Evolutionary conservation across 2,797 vertebrate genomes (phyloP), one percentile per base, ranked within the genome.

Genomic region (Acipenser ruthenus): DNA sequence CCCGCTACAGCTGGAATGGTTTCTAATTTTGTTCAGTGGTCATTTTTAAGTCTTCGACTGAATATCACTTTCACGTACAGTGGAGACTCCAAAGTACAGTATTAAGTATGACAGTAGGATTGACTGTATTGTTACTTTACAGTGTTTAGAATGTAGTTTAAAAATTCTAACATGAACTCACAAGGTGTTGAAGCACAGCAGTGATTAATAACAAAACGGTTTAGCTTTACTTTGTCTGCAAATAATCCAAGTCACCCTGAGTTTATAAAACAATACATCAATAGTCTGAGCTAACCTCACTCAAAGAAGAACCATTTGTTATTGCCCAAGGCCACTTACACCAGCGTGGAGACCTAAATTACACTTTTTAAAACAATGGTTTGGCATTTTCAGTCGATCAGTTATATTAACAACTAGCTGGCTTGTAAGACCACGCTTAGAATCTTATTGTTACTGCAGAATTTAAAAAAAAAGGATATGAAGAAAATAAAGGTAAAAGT

Each of bases 191-290:
- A 50, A 49, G 64, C n/a, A 9, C n/a, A n/a, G 73, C 71, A 79
- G 71, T 78, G 79, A 87, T 77, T 80, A 81, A 84, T 79, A 71
- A 10, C 68, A 78, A 76, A 74, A 76, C 69, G 69, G 72, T 65
- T 63, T 47, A 66, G 65, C 64, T 72, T 77, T 3, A 73, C 75
- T 83, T 79, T 68, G 51, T 72, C 74, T 71, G 74, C 82, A 75
- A 83, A 84, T 77, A 82, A 77, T 78, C 70, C 48, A 64, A 76
- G 78, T 84, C 83, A 70, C 70, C 70, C 73, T 1, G 66, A 77
- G 78, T 83, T 87, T 83, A 82, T 75, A 76, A 77, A 80, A 75
- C 77, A 84, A 50, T 83, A 79, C 71, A 79, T 86, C 85, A 88
- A 74, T 60, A 72, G 75, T 82, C 82, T 47, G 49, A 80, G 76